phyloP scores from a whole-genome alignment of 2,888 invertebrate species.

The Cylindroiulus punctatus region DNA sequence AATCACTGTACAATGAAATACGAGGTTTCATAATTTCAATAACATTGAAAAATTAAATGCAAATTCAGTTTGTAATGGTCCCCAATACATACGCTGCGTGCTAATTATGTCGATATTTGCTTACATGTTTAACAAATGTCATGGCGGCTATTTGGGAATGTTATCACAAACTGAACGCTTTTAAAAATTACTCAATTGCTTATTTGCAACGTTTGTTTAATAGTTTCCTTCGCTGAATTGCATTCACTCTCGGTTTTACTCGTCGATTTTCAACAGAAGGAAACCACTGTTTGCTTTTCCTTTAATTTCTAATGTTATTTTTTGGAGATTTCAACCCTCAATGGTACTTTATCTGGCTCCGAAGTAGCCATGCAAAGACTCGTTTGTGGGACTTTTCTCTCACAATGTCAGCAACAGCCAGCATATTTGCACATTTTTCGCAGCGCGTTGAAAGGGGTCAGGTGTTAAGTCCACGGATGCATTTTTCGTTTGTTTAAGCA shows the following conservation, averaged over 20 bases:
- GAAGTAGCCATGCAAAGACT: not conserved
- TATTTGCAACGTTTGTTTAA: not conserved
- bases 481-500: constrained; percentile 28
- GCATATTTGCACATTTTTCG: not conserved
- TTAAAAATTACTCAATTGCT: not conserved
- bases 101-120: not conserved
- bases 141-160: not conserved
- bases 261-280: constrained; percentile 21
- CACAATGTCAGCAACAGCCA: not conserved
- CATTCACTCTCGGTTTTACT: not conserved
- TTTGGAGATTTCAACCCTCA: not conserved
- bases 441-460: constrained; percentile 39
- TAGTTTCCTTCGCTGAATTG: not conserved
- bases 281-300: not conserved
- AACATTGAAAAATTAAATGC: no score
- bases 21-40: no score
- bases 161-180: not conserved
- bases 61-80: not conserved
- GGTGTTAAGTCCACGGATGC: constrained; percentile 45
- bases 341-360: not conserved
- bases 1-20: no score
- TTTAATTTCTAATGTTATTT: constrained; percentile 15
- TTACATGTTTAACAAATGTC: not conserved
- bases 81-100: not conserved
- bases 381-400: not conserved